Evolutionary conservation across 2,888 invertebrate genomes (phyloP).

Genomic region (Antitype chi): DNA sequence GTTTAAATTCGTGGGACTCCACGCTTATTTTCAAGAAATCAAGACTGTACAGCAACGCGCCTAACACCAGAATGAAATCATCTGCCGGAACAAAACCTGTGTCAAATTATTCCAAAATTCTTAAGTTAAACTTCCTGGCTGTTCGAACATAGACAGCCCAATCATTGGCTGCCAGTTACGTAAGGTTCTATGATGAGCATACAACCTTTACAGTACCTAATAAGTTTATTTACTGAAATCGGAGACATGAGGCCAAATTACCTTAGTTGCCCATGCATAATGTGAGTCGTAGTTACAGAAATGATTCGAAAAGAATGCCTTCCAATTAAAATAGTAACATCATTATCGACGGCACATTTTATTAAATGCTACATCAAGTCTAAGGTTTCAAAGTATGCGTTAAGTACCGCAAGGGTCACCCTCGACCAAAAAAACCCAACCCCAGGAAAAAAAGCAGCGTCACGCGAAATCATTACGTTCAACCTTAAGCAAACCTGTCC

Average conservation of each 20-base stretch:
- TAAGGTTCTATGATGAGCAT: too few relatives aligned
- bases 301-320: not conserved
- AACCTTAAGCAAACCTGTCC: slow-evolving; percentile 48
- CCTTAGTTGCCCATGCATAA: not conserved
- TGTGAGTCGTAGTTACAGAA: not conserved
- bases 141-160: too few relatives aligned
- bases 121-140: too few relatives aligned
- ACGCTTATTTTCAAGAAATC: too few relatives aligned
- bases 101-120: too few relatives aligned
- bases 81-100: too few relatives aligned
- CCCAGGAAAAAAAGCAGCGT: slow-evolving; percentile 41
- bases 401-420: slow-evolving; percentile 10
- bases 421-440: slow-evolving; percentile 19
- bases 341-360: not conserved
- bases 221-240: slow-evolving; percentile 7
- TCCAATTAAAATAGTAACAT: slow-evolving; percentile 7
- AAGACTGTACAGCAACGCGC: too few relatives aligned
- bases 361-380: slow-evolving; percentile 2
- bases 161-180: too few relatives aligned
- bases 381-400: slow-evolving; percentile 20
- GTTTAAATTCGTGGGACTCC: too few relatives aligned
- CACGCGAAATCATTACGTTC: slow-evolving; percentile 56
- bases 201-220: too few relatives aligned
- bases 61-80: too few relatives aligned
- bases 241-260: not conserved